Percentiles rank a stretch among this genome's conserved stretches.
These are phyloP conservation scores for Sacculina carcini DNA, from an alignment of 2,888 invertebrate species.

Conservation along the genomic window DNA sequence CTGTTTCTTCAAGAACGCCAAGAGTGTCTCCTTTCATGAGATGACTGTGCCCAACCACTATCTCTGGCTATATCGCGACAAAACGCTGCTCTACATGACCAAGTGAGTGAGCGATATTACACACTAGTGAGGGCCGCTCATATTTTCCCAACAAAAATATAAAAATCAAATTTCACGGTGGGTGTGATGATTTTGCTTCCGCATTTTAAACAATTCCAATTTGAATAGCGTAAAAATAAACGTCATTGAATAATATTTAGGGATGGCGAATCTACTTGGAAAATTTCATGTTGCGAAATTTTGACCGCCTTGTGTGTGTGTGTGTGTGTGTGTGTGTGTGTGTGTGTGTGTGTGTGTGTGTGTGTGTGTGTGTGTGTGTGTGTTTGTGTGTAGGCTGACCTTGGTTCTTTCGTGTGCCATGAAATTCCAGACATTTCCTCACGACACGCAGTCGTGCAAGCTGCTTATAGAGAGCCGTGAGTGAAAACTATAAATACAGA, in stretches of 20 bases:
- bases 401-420: slow-evolving; percentile 73
- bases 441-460: slow-evolving; percentile 74
- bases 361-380: no score
- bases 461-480: slow-evolving; percentile 85
- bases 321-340: no score
- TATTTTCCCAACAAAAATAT: no score
- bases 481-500: no score
- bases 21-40: slow-evolving; percentile 72
- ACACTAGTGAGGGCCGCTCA: neutral
- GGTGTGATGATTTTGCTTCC: neutral
- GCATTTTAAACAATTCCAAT: neutral
- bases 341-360: no score
- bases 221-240: no score
- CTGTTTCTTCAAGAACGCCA: slow-evolving; percentile 79
- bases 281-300: no score
- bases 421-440: slow-evolving; percentile 80
- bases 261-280: no score
- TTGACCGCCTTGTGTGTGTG: no score
- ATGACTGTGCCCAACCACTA: slow-evolving; percentile 87
- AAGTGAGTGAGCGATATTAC: slow-evolving; percentile 32
- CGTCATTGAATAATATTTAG: no score
- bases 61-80: slow-evolving; percentile 70
- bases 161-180: neutral
- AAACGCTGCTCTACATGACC: slow-evolving; percentile 71
- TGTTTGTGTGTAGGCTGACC: slow-evolving; percentile 34